phyloP scores from a whole-genome alignment of 1,140 invertebrate genomes.

The Drosophila cardini region DNA sequence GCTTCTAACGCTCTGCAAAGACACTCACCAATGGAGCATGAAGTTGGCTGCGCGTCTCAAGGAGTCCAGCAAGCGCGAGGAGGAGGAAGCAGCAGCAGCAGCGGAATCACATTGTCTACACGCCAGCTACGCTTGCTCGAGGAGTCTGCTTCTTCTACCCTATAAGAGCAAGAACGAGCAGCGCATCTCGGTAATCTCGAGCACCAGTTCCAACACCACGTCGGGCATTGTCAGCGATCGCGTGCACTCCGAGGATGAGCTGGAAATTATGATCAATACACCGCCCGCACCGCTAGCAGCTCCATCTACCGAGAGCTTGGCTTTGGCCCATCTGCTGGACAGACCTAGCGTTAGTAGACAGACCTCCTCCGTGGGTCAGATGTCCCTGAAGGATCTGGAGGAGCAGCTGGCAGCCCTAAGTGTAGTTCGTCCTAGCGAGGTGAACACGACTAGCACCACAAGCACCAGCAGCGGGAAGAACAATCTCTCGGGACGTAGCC shows the following conservation, averaged over 20 bases:
- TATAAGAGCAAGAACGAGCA: slow-evolving; percentile 90
- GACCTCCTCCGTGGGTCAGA: slow-evolving; percentile 85
- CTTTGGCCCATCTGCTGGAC: slow-evolving; percentile 88
- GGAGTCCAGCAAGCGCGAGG: slow-evolving; percentile 91
- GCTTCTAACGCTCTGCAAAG: slow-evolving; percentile 93
- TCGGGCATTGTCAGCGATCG: slow-evolving; percentile 97
- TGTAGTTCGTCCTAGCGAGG: slow-evolving; percentile 68
- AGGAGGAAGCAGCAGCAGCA: slow-evolving; percentile 90
- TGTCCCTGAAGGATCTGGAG: slow-evolving; percentile 84
- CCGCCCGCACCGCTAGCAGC: slow-evolving; percentile 86
- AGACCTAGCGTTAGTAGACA: slow-evolving; percentile 86
- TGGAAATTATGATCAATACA: slow-evolving; percentile 93
- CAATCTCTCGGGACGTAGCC: background rate
- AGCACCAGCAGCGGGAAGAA: slow-evolving; percentile 25
- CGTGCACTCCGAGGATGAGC: slow-evolving; percentile 96
- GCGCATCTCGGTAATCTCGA: slow-evolving; percentile 95
- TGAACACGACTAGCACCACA: background rate
- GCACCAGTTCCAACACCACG: slow-evolving; percentile 96
- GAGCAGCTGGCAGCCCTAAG: slow-evolving; percentile 79
- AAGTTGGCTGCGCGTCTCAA: slow-evolving; percentile 93
- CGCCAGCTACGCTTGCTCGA: slow-evolving; percentile 88
- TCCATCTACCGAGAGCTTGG: slow-evolving; percentile 90
- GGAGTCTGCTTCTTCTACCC: slow-evolving; percentile 87
- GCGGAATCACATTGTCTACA: slow-evolving; percentile 85
- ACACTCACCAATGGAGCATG: slow-evolving; percentile 98